Evolutionary conservation across 2,888 invertebrate species (phyloP).

Genomic region (Malthinus flaveolus): DNA sequence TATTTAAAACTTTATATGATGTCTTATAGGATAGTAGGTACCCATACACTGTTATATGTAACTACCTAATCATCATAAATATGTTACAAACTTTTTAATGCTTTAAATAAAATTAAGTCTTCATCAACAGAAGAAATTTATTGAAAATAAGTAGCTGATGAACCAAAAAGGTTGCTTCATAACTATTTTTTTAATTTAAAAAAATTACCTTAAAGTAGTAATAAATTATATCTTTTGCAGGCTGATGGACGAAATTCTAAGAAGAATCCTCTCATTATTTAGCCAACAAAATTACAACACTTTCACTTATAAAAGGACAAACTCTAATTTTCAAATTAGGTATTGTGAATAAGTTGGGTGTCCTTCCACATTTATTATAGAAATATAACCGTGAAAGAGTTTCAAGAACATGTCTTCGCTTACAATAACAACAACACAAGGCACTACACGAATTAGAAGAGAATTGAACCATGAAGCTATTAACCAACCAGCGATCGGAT

Average conservation of each 20-base stretch:
- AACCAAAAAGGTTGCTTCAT: no score
- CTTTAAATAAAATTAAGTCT: not conserved
- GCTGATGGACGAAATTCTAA: slow-evolving; percentile 11
- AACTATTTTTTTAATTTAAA: no score
- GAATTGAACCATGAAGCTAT: slow-evolving; percentile 42
- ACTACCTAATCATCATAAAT: slow-evolving; percentile 1
- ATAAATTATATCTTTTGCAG: not conserved
- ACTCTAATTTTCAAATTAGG: not conserved
- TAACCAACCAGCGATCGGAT: slow-evolving; percentile 49
- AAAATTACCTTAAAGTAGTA: no score
- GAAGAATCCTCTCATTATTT: slow-evolving; percentile 17
- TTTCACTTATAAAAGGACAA: slow-evolving; percentile 26
- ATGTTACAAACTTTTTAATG: slow-evolving; percentile 4
- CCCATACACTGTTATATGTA: slow-evolving; percentile 1
- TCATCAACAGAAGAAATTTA: no score
- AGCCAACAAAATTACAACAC: slow-evolving; percentile 19
- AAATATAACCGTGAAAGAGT: slow-evolving; percentile 28
- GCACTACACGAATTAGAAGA: slow-evolving; percentile 42
- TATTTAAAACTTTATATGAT: slow-evolving; percentile 3
- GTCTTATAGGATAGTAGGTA: no score
- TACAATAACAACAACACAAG: slow-evolving; percentile 38
- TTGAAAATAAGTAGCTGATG: no score
- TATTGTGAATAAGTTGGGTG: slow-evolving; percentile 38
- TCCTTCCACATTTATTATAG: slow-evolving; percentile 33
- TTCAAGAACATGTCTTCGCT: slow-evolving; percentile 39